Evolutionary conservation across 2,797 vertebrate genomes (phyloP).

Genomic region (Nyctibius grandis): DNA sequence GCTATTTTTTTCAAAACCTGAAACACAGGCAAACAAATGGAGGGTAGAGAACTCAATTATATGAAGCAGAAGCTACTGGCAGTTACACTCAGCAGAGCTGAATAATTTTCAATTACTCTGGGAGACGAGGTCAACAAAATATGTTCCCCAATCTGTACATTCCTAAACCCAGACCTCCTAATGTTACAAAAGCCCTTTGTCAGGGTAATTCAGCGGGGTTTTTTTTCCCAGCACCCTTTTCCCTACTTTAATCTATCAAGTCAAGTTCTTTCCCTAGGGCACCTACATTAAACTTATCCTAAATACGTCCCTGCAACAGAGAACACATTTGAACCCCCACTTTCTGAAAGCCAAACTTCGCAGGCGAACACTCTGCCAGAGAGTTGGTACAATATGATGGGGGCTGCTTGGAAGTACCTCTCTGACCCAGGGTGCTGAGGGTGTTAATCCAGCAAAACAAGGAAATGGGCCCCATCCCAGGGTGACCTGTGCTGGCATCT

Average conservation of each 20-base stretch:
- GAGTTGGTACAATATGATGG: not conserved
- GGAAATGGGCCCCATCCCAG: not conserved
- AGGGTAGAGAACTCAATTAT: conserved; percentile 53
- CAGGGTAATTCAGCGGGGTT: not conserved
- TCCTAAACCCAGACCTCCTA: conserved; percentile 1
- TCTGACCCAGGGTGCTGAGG: not conserved
- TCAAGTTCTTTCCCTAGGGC: not conserved
- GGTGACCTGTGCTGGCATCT: conserved; percentile 6
- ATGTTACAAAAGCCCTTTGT: not conserved
- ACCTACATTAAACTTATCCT: not conserved
- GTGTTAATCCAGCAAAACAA: conserved; percentile 48
- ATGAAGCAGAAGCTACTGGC: conserved; percentile 29
- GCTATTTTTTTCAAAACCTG: conserved; percentile 24
- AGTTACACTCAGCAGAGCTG: conserved; percentile 48
- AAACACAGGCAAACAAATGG: conserved; percentile 48
- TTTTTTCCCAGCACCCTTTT: not conserved
- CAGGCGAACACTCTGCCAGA: not conserved
- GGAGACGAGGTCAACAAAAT: conserved; percentile 45
- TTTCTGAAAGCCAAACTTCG: not conserved
- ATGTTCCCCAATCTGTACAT: not conserved
- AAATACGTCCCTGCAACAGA: not conserved
- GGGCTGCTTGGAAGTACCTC: not conserved
- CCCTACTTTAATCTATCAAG: not conserved
- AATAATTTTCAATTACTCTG: conserved; percentile 64
- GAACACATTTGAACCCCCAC: not conserved